Evolutionary conservation across 2,113 vertebrate species (phyloP), one percentile per base, ranked within the genome.

Genomic region (Cariama cristata): DNA sequence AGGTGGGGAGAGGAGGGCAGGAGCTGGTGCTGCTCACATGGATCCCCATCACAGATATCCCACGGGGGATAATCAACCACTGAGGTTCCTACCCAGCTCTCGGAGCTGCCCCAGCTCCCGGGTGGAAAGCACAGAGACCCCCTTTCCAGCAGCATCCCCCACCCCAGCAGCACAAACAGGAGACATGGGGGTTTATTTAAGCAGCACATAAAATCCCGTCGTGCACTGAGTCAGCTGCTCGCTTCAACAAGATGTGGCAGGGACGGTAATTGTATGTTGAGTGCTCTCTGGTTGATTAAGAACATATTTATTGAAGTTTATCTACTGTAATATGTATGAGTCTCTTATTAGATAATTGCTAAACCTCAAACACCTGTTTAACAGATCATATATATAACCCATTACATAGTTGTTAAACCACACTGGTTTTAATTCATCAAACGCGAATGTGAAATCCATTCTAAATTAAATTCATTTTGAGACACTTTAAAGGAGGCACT

Each of bases 251-350:
- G 95, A 96, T 68, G 94, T 93, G 95, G 95, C 95, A 84, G 94
- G 96, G 95, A 91, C 1, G 74, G 94, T 97, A 97, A 97, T 97
- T 97, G 95, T 96, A 82, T 91, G 94, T 94, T 96, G 95, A 95
- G 96, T 95, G 96, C 95, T 97, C 96, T 96, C 96, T 0, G 86
- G 91, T 83, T 97, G 95, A 97, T 97, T 97, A 97, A 97, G 97
- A 96, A 97, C 96, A 96, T 97, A 97, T 97, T 97, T 97, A 97
- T 96, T 96, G 97, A 96, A 96, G 95, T 97, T 97, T 97, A 96
- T 97, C 96, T 97, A 76, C 96, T 97, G 94, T 96, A 97, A 97
- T 97, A 95, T 97, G 97, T 90, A 97, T 95, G 96, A 97, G 96
- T 97, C 97, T 95, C 96, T 95, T 97, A 97, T 97, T 97, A 97